These are phyloP conservation scores for Entosphenus tridentatus DNA, from an alignment of 2,113 vertebrate species.

Conservation along the genomic window DNA sequence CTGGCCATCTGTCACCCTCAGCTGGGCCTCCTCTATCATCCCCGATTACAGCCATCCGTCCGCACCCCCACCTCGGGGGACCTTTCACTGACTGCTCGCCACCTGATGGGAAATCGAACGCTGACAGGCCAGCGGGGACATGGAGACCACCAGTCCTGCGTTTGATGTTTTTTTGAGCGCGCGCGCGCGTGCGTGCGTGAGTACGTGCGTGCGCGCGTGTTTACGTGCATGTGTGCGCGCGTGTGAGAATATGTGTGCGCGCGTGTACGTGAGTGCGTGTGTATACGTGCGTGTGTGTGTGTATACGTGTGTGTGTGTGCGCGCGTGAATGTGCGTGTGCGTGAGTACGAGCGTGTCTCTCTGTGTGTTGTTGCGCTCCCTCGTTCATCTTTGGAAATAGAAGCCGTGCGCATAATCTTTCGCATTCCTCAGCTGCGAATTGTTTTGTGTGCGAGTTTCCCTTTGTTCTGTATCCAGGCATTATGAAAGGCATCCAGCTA, in stretches of 20 bases:
- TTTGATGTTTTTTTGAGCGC: too few relatives aligned
- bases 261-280: background rate
- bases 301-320: background rate
- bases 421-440: too few relatives aligned
- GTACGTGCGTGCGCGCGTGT: background rate
- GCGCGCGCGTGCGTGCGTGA: background rate
- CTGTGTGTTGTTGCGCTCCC: background rate
- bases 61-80: background rate
- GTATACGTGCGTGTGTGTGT: background rate
- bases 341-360: background rate
- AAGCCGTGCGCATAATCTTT: too few relatives aligned
- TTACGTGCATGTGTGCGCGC: background rate
- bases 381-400: too few relatives aligned
- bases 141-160: too few relatives aligned
- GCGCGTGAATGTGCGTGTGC: background rate
- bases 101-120: too few relatives aligned
- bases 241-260: background rate
- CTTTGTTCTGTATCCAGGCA: too few relatives aligned
- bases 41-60: background rate
- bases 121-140: too few relatives aligned
- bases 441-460: too few relatives aligned
- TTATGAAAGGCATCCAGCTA: too few relatives aligned
- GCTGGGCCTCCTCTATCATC: conserved; percentile 4
- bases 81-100: too few relatives aligned
- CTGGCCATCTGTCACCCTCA: conserved; percentile 1